phyloP scores from a whole-genome alignment of 1,140 invertebrate species.

The Microplitis demolitor region DNA sequence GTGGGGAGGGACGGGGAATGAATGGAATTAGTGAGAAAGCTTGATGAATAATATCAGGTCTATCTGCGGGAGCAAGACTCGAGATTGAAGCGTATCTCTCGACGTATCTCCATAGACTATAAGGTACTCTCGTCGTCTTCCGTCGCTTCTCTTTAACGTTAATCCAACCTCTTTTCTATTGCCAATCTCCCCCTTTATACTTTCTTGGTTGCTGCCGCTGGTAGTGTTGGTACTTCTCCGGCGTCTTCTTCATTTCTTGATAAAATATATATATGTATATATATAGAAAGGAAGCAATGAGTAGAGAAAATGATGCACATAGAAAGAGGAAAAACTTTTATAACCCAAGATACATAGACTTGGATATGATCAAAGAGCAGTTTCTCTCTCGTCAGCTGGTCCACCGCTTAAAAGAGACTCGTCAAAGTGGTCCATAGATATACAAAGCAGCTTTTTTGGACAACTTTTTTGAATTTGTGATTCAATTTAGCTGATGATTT shows the following conservation, averaged over 20 bases:
- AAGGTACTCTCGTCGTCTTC: constrained; percentile 25
- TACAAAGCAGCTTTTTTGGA: not conserved
- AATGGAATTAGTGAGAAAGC: constrained; percentile 64
- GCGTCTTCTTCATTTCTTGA: not conserved
- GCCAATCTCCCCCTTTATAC: not conserved
- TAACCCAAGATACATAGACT: not conserved
- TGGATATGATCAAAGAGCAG: constrained; percentile 27
- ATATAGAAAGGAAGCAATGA: not conserved
- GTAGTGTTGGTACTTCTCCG: too few species aligned
- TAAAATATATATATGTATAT: not conserved
- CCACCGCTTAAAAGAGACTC: not conserved
- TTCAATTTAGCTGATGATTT: not conserved
- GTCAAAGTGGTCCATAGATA: constrained; percentile 17
- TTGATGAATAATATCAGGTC: constrained; percentile 61
- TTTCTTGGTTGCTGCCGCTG: constrained; percentile 1
- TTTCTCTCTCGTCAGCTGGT: not conserved
- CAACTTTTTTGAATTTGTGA: not conserved
- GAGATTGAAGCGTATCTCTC: constrained; percentile 57
- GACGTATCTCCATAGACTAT: constrained; percentile 57
- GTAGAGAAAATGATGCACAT: not conserved
- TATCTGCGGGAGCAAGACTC: constrained; percentile 56
- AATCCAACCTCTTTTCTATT: constrained; percentile 37
- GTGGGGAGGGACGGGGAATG: constrained; percentile 43
- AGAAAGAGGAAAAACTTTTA: too few species aligned
- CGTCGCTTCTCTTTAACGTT: constrained; percentile 29